Base-by-base conservation (phyloP, 2,888 invertebrate species). In the Rhagium mordax region DNA sequence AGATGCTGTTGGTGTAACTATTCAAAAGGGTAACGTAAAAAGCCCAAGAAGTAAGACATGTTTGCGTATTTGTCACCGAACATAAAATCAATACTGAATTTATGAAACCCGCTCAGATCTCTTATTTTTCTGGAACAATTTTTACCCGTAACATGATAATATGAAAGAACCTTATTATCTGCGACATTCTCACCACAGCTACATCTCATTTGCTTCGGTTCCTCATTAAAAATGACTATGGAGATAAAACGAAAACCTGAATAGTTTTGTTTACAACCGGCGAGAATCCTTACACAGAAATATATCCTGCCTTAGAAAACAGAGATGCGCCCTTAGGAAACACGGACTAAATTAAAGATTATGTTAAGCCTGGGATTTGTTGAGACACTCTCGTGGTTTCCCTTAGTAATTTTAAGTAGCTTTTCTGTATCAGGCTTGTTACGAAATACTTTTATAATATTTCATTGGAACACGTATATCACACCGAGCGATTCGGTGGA, bases 311-410 rank as follows among this genome's bases (percentile, higher is more conserved):
- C 27, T 64, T 53, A 33, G 18, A 29, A 16, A 51, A 33, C 10
- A 41, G 47, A 57, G 70, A 71, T 10, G 62, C 70, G 57, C 48
- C 48, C 65, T 57, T 64, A 70, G 51, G 48, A 59, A 70, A 70
- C 27, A 70, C 33, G 33, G 61, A 47, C 72, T 67, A 62, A 72
- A 66, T 65, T 71, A 71, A 67, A 67, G 61, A 67, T 72, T 72
- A 68, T 72, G 67, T 72, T 72, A 67, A 68, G 59, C 72, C 48
- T 10, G 41, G 61, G 67, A 72, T 72, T 72, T 72, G 67, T 68
- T 24, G 67, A 27, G 67, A 49, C 49, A 61, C 67, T 66, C 61
- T 60, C 60, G 67, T 55, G 72, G 53, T 72, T 67, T 68, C 72
- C 55, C 59, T 65, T 53, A 66, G n/a, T 67, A 67, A 66, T 62